These are phyloP conservation scores for Stenichneumon culpator DNA, from an alignment of 2,888 invertebrate species.

Conservation along the genomic window DNA sequence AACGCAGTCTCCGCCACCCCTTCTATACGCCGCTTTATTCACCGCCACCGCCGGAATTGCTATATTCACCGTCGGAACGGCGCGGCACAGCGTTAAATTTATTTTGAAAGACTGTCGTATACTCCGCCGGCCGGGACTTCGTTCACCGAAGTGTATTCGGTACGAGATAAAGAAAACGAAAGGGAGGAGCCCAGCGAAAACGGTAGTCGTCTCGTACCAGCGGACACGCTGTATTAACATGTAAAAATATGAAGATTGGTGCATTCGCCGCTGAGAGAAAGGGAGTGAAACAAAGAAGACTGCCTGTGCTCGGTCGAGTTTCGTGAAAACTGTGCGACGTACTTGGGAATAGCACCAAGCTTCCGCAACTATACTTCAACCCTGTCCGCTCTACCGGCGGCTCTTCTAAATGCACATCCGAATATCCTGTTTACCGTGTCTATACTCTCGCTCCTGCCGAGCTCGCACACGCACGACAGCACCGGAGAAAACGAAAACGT, in stretches of 20 bases:
- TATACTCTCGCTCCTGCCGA: slow-evolving; percentile 50
- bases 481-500: slow-evolving; percentile 37
- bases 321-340: slow-evolving; percentile 52
- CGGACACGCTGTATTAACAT: slow-evolving; percentile 63
- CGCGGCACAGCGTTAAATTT: background rate
- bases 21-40: slow-evolving; percentile 17
- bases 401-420: slow-evolving; percentile 72
- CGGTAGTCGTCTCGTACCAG: slow-evolving; percentile 23
- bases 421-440: slow-evolving; percentile 72
- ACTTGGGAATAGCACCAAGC: slow-evolving; percentile 3
- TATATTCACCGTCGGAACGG: background rate
- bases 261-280: slow-evolving; percentile 56
- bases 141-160: slow-evolving; percentile 40
- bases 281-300: slow-evolving; percentile 11
- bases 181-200: slow-evolving; percentile 12
- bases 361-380: slow-evolving; percentile 22
- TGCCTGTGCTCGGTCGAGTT: slow-evolving; percentile 13
- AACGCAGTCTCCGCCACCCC: slow-evolving; percentile 5
- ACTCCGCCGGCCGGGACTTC: slow-evolving; percentile 1
- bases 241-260: slow-evolving; percentile 73
- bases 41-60: slow-evolving; percentile 34
- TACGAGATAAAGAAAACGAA: slow-evolving; percentile 40
- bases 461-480: slow-evolving; percentile 23
- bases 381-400: slow-evolving; percentile 45
- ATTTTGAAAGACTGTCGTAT: slow-evolving; percentile 34